These are phyloP conservation scores for Setipinna tenuifilis DNA, from an alignment of 2,797 vertebrate genomes.

Conservation along the genomic window DNA sequence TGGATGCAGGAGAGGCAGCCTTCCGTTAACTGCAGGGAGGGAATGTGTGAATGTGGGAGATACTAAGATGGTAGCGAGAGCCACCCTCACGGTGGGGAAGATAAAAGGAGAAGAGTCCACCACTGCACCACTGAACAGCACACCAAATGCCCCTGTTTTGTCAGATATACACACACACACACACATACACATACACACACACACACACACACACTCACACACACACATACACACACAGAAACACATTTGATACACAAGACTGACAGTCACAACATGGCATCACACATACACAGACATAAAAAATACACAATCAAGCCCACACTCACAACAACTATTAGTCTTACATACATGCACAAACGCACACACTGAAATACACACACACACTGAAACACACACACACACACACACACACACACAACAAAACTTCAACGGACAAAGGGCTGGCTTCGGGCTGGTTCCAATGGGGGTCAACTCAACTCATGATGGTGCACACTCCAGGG, in stretches of 20 bases:
- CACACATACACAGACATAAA: too few relatives aligned
- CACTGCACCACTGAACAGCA: conserved; percentile 29
- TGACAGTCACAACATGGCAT: too few relatives aligned
- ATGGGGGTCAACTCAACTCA: conserved; percentile 56
- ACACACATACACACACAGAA: neutral
- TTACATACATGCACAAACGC: too few relatives aligned
- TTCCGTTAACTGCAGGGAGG: conserved; percentile 13
- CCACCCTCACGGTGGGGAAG: conserved; percentile 49
- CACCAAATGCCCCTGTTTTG: neutral
- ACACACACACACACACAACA: neutral
- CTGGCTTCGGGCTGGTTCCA: conserved; percentile 51
- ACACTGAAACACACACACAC: neutral
- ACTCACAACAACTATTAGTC: too few relatives aligned
- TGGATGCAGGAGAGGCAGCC: neutral
- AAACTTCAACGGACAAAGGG: neutral
- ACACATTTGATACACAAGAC: too few relatives aligned
- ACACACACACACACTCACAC: neutral
- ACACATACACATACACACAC: conserved; percentile 9
- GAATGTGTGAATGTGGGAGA: neutral
- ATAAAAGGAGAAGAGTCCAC: conserved; percentile 42
- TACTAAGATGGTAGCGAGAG: neutral
- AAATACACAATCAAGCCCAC: too few relatives aligned
- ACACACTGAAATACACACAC: neutral
- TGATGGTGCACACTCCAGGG: conserved; percentile 18
- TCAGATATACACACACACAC: conserved; percentile 8